Evolutionary conservation across 2,113 vertebrate species (phyloP), one percentile per base, ranked within the genome.

Genomic region (Macrotus californicus): DNA sequence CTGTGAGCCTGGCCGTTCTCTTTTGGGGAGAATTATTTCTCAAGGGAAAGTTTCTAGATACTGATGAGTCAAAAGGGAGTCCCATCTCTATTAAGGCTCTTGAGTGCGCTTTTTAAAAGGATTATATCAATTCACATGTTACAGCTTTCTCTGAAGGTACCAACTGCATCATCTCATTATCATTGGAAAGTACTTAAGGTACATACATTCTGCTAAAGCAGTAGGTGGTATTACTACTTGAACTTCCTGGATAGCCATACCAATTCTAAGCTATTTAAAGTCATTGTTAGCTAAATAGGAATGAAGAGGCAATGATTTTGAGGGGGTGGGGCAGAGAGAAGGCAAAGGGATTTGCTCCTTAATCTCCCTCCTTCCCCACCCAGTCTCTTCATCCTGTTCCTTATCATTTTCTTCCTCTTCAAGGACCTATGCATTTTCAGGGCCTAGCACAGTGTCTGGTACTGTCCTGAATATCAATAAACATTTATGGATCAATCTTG

Each of bases 61-160:
- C 7, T 52, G 72, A 85, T 93, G 94, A 95, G n/a, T 93, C 87
- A 94, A 94, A 96, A 76, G 15, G 66, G 52, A 89, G 43, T 39
- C 54, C 31, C 29, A 24, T 54, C 24, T 52, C 75, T 87, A 66
- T 59, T 64, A 69, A 66, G 43, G 39, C 39, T 85, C 70, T 96
- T 80, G 21, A 75, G 64, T 21, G 22, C 6, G 66, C n/a, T 92
- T 91, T 92, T 88, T 48, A 75, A 80, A 94, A 93, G 79, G 34
- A 80, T 93, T 46, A 39, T 69, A 31, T 41, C 69, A 83, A 89
- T 83, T 76, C 43, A 67, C 39, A n/a, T 6, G 83, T 64, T 18
- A 46, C 1, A 13, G 75, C 43, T 87, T 87, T 87, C 75, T 91
- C 64, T 79, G 54, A 88, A 91, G 50, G 48, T 31, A 70, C 18